Evolutionary conservation across 2,888 invertebrate genomes (phyloP).

Genomic region (Pantelozetes paolii): DNA sequence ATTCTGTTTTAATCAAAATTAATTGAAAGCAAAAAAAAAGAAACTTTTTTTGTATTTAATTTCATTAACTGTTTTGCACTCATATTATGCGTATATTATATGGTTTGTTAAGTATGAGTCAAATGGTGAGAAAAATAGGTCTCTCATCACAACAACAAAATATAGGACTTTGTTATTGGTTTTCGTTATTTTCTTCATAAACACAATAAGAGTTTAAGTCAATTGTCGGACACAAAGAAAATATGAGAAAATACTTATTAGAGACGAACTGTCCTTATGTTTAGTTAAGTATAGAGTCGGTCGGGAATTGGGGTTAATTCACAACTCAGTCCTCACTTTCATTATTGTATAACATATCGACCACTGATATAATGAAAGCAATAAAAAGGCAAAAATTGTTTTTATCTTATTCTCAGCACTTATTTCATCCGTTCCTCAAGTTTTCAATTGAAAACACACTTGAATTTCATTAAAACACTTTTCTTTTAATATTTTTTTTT

Average conservation of each 20-base stretch:
- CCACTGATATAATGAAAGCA: background rate
- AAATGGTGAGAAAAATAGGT: background rate
- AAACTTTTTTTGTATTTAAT: too few species aligned
- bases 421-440: background rate
- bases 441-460: slow-evolving; percentile 7
- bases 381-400: background rate
- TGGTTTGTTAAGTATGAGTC: background rate
- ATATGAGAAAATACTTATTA: slow-evolving; percentile 18
- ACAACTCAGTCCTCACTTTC: background rate
- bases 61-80: too few species aligned
- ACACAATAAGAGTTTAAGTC: slow-evolving; percentile 27
- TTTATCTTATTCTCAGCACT: background rate
- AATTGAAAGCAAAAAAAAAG: too few species aligned
- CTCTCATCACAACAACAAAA: background rate
- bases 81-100: too few species aligned
- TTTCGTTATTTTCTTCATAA: slow-evolving; percentile 13
- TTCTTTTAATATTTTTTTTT: background rate
- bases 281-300: slow-evolving; percentile 11
- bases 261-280: background rate
- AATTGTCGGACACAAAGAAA: slow-evolving; percentile 1
- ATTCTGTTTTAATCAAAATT: too few species aligned
- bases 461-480: background rate
- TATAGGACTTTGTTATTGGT: background rate
- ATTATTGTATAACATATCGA: slow-evolving; percentile 4
- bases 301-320: slow-evolving; percentile 35